Evolutionary conservation across 2,113 vertebrate genomes (phyloP).

Genomic region (Marmota flaviventris): DNA sequence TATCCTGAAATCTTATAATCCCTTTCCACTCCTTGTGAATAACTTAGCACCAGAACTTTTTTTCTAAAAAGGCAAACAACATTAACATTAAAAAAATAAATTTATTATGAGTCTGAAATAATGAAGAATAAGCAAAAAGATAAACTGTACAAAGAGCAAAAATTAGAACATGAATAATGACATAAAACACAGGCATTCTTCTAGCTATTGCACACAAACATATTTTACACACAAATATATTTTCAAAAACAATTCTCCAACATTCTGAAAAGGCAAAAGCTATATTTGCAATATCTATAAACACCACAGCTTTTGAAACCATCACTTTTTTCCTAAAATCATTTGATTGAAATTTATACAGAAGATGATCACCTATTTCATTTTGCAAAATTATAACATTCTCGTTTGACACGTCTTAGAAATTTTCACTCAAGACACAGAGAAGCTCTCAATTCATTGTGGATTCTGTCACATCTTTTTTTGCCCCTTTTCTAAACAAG

Average conservation of each 20-base stretch:
- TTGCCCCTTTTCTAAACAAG: slow-evolving; percentile 5
- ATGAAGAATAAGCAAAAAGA: slow-evolving; percentile 56
- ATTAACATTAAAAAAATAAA: slow-evolving; percentile 81
- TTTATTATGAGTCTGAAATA: slow-evolving; percentile 77
- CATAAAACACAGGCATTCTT: not conserved
- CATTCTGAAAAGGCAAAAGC: slow-evolving; percentile 33
- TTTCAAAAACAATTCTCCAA: slow-evolving; percentile 38
- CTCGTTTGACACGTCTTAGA: not conserved
- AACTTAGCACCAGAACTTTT: not conserved
- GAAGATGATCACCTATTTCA: not conserved
- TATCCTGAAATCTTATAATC: not conserved
- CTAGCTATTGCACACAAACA: not conserved
- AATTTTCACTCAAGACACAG: slow-evolving; percentile 53
- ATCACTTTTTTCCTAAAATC: slow-evolving; percentile 28
- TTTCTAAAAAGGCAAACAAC: slow-evolving; percentile 17
- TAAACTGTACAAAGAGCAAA: slow-evolving; percentile 64
- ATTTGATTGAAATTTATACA: not conserved
- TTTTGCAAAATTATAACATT: slow-evolving; percentile 12
- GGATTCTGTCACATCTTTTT: not conserved
- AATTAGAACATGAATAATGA: slow-evolving; percentile 41
- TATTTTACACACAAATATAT: slow-evolving; percentile 1
- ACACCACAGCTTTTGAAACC: not conserved
- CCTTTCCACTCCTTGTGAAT: not conserved
- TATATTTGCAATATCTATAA: slow-evolving; percentile 6
- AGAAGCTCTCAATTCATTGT: slow-evolving; percentile 36